A percentile compares a stretch with the other conserved stretches of the same genome.
phyloP scores from a whole-genome alignment of 2,888 invertebrate genomes.

The Melolontha melolontha region DNA sequence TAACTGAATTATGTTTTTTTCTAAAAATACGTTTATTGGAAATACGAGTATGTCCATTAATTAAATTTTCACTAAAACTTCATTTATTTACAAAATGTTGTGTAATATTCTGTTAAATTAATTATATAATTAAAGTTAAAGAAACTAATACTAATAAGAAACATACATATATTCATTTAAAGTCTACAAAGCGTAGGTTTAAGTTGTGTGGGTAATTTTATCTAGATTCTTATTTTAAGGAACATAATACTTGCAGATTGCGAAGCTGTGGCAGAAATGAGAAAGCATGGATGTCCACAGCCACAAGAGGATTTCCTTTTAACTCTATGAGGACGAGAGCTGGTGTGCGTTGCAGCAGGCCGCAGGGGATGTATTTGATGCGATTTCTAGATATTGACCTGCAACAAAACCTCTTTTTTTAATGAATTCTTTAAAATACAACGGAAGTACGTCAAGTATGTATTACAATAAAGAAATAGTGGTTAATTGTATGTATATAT shows the following conservation, averaged over 20 bases:
- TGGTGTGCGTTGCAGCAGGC: slow-evolving; percentile 76
- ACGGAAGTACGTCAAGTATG: too few relatives aligned
- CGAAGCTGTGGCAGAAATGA: slow-evolving; percentile 81
- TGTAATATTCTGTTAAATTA: too few relatives aligned
- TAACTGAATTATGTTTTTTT: too few relatives aligned
- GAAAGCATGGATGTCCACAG: slow-evolving; percentile 79
- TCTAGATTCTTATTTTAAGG: slow-evolving; percentile 41
- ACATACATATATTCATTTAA: too few relatives aligned
- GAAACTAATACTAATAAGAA: too few relatives aligned
- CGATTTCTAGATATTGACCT: slow-evolving; percentile 88
- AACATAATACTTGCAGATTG: slow-evolving; percentile 77
- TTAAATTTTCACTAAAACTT: too few relatives aligned
- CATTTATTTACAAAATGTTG: too few relatives aligned
- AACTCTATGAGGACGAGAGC: slow-evolving; percentile 83
- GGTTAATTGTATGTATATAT: too few relatives aligned
- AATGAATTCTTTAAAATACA: slow-evolving; percentile 3
- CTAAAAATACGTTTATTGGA: too few relatives aligned
- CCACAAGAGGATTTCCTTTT: slow-evolving; percentile 83
- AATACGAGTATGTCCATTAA: too few relatives aligned
- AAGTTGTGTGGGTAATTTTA: slow-evolving; percentile 13
- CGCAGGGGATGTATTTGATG: slow-evolving; percentile 79
- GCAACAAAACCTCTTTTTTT: slow-evolving; percentile 47
- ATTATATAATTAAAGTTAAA: too few relatives aligned
- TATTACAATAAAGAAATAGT: too few relatives aligned
- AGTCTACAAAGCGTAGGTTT: neutral